Evolutionary conservation across 2,113 vertebrate species (phyloP), one percentile per base, ranked within the genome.

Genomic region (Triplophysa siluroides): DNA sequence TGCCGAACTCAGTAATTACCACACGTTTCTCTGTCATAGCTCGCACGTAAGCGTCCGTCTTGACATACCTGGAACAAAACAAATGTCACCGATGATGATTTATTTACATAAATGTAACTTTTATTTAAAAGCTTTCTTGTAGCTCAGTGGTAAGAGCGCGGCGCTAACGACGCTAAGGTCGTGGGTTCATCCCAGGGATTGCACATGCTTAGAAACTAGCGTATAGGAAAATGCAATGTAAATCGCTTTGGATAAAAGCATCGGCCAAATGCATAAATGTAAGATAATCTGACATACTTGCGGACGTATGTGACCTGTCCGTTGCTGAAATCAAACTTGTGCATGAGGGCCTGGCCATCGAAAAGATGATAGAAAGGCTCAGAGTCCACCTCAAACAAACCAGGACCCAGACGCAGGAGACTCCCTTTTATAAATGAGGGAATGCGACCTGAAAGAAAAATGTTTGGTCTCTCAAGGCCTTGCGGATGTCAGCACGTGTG

Each of bases 271-370:
- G n/a, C n/a, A n/a, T n/a, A n/a, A n/a, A n/a, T n/a, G n/a, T n/a
- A 29, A 29, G 26, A 29, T 29, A 60, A 13, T 60, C 3, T n/a
- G 24, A 76, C 88, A 4, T 92, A 99, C 98, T 95, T 96, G 73
- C 96, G 91, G 83, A 92, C 92, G 65, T 99, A 99, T 54, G 96
- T 97, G 78, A 99, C 96, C 0, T 97, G 95, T 26, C 97, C 96
- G 23, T 99, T 95, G 88, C 96, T 97, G 89, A 99, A 96, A 87
- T 99, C 97, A 0, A 99, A 99, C 92, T 99, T 99, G 92, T 99
- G 98, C 82, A 99, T 95, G 47, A 99, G 94, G 0, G 97, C 98
- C 90, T 99, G 97, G 8, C 98, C 98, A 3, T 99, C 98, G 2
- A 99, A 99, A 71, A 99, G 92, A 85, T 99, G 98, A 67, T 97